Evolutionary conservation across 2,888 invertebrate genomes (phyloP).

Genomic region (Hartigia nigra): DNA sequence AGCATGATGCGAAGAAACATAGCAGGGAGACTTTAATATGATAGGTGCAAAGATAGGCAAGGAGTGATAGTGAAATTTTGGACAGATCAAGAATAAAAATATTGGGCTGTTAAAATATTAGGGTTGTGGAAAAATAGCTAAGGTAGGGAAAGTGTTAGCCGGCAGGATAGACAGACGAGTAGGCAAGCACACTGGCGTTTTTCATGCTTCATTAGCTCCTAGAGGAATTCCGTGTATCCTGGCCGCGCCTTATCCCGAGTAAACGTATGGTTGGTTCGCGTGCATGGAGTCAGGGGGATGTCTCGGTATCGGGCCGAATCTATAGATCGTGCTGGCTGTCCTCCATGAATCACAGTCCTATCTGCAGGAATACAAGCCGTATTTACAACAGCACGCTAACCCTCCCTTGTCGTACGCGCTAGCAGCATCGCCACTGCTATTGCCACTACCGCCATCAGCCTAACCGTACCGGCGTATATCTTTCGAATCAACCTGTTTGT

Average conservation of each 20-base stretch:
- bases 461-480: slow-evolving; percentile 45
- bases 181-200: background rate
- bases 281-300: slow-evolving; percentile 47
- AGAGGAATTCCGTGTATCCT: background rate
- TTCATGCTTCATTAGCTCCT: slow-evolving; percentile 5
- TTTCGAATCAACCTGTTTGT: slow-evolving; percentile 63
- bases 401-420: slow-evolving; percentile 32
- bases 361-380: slow-evolving; percentile 55
- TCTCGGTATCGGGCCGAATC: slow-evolving; percentile 59
- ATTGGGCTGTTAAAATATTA: no score
- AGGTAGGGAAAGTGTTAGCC: no score
- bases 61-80: no score
- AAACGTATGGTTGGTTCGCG: slow-evolving; percentile 62
- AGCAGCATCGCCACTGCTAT: background rate
- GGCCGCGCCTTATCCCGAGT: slow-evolving; percentile 30
- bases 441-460: slow-evolving; percentile 1
- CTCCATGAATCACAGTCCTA: slow-evolving; percentile 63
- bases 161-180: no score
- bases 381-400: slow-evolving; percentile 58
- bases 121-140: no score
- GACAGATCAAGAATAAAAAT: no score
- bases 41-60: no score
- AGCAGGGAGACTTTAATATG: background rate
- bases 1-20: background rate
- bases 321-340: slow-evolving; percentile 59